Conservation (phyloP, 2,113 vertebrate species). For the Passer montanus region DNA sequence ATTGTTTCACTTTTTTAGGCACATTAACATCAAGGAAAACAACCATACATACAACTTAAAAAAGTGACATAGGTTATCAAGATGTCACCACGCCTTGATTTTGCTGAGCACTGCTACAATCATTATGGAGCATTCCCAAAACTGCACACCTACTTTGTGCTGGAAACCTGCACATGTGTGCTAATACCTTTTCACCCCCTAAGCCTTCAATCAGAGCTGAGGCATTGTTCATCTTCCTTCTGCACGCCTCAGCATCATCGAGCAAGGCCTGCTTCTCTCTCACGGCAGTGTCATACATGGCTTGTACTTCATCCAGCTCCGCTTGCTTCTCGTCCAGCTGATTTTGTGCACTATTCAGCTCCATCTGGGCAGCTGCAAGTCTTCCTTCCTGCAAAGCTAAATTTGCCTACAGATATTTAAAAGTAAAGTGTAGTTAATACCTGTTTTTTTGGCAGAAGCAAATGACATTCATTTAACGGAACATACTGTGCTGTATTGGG, state of each 20-base stretch:
- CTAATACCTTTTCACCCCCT: conserved; percentile 81
- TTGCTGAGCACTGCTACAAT: neutral
- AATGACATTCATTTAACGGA: neutral
- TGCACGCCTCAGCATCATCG: conserved; percentile 79
- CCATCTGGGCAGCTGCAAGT: conserved; percentile 75
- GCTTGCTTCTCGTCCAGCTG: conserved; percentile 82
- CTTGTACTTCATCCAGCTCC: conserved; percentile 81
- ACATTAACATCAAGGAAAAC: neutral
- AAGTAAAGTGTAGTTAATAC: neutral
- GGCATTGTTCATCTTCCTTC: conserved; percentile 82
- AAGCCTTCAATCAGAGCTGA: conserved; percentile 82
- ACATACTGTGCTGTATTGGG: neutral
- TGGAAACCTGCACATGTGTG: neutral
- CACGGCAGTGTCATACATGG: conserved; percentile 81
- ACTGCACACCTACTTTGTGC: neutral
- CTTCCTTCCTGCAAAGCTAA: conserved; percentile 81
- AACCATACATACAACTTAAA: neutral
- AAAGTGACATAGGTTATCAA: neutral
- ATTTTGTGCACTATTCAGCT: conserved; percentile 77
- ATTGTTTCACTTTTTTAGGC: neutral
- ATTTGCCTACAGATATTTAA: conserved; percentile 73
- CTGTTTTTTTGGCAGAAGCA: neutral
- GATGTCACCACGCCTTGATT: neutral
- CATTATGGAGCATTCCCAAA: neutral
- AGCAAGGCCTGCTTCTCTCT: conserved; percentile 80